Conservation (phyloP, 2,888 invertebrate genomes). For the Phengaris alcon region DNA sequence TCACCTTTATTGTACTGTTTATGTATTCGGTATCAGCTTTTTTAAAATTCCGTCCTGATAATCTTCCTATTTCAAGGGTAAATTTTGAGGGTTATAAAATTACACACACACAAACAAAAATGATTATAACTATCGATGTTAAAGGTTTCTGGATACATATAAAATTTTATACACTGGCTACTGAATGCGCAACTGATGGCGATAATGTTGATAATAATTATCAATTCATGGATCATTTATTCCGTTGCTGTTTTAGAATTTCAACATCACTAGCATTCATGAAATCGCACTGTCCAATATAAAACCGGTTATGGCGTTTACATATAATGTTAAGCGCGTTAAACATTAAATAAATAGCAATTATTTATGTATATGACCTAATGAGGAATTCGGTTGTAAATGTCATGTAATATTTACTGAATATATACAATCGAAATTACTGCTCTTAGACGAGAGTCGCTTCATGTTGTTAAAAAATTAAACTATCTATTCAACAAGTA, state of each 20-base stretch:
- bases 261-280: neutral
- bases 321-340: conserved; percentile 9
- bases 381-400: conserved; percentile 17
- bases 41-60: too few species aligned
- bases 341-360: conserved; percentile 6
- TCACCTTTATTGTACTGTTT: too few species aligned
- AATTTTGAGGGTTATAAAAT: too few species aligned
- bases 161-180: neutral
- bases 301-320: neutral
- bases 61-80: too few species aligned
- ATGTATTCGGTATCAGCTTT: too few species aligned
- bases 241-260: conserved; percentile 5
- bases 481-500: too few species aligned
- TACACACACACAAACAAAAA: too few species aligned
- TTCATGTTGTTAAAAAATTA: too few species aligned
- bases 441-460: neutral
- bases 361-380: neutral
- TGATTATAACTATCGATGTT: too few species aligned
- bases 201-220: neutral
- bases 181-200: neutral
- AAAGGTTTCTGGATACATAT: neutral
- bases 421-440: neutral
- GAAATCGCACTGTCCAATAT: neutral
- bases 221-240: conserved; percentile 16
- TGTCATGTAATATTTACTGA: conserved; percentile 21